Evolutionary conservation across 2,888 invertebrate species (phyloP).

Genomic region (Leucophora obtusa): DNA sequence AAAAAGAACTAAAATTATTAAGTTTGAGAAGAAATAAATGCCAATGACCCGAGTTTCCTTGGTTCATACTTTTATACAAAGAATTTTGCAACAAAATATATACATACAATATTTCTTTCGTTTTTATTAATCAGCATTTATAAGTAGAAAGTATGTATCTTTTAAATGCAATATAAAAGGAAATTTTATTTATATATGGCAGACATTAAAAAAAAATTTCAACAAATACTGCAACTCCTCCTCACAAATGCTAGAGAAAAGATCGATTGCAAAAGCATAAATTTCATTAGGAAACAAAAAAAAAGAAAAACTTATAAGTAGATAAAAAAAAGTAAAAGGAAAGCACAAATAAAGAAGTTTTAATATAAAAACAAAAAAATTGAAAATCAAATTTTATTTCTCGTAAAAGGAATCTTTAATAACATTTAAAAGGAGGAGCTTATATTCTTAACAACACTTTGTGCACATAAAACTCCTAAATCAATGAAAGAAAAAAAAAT

Average conservation of each 20-base stretch:
- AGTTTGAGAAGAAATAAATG: conserved; percentile 30
- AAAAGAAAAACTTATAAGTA: conserved; percentile 58
- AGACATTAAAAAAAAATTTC: conserved; percentile 44
- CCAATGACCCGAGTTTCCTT: conserved; percentile 48
- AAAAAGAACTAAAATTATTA: conserved; percentile 14
- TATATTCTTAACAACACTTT: conserved; percentile 31
- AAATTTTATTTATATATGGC: conserved; percentile 50
- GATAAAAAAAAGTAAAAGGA: conserved; percentile 66
- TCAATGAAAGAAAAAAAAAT: conserved; percentile 28
- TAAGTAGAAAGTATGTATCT: conserved; percentile 16
- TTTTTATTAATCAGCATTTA: conserved; percentile 55
- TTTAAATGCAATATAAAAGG: conserved; percentile 28
- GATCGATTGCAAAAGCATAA: conserved; percentile 70
- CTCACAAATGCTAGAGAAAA: conserved; percentile 44
- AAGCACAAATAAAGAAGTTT: conserved; percentile 37
- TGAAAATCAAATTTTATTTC: conserved; percentile 58
- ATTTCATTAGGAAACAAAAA: conserved; percentile 67
- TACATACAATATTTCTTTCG: not conserved
- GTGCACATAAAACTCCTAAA: conserved; percentile 18
- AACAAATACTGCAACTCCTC: conserved; percentile 14
- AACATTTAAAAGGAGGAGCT: conserved; percentile 47
- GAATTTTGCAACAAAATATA: not conserved
- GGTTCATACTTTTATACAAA: not conserved
- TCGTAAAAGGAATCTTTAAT: conserved; percentile 53
- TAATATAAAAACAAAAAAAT: conserved; percentile 34